Percentiles rank a stretch among this genome's conserved stretches.
Evolutionary conservation across 2,888 invertebrate genomes (phyloP).

Genomic region (Ennomos fuscantarius): DNA sequence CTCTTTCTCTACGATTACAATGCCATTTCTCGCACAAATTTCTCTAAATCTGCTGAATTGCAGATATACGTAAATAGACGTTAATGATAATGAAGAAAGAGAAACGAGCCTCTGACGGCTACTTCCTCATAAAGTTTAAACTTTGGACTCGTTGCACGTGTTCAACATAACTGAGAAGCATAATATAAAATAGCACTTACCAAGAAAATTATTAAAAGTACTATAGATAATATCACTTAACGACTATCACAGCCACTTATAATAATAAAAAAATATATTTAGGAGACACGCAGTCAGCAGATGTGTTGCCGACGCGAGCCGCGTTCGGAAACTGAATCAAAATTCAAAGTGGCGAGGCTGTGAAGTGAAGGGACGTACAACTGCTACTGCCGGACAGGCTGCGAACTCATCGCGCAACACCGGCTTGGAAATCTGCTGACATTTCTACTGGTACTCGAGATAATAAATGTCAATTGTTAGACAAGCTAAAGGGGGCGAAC

Average conservation of each 20-base stretch:
- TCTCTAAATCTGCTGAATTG: conserved; percentile 19
- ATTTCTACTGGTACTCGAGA: neutral
- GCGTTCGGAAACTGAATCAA: conserved; percentile 65
- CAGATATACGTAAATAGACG: conserved; percentile 25
- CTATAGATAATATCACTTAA: conserved; percentile 62
- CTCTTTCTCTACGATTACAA: neutral
- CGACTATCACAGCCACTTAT: conserved; percentile 64
- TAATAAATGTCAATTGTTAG: neutral
- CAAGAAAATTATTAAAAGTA: conserved; percentile 45
- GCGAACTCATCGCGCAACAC: conserved; percentile 9
- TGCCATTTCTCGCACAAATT: neutral
- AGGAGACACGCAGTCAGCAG: conserved; percentile 37
- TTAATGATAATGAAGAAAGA: conserved; percentile 29
- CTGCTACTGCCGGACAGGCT: neutral
- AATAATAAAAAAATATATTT: conserved; percentile 41
- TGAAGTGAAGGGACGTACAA: conserved; percentile 19
- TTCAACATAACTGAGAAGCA: conserved; percentile 14
- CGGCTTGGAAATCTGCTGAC: conserved; percentile 9
- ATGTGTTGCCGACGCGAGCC: conserved; percentile 58
- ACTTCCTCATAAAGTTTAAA: conserved; percentile 26
- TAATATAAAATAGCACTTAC: conserved; percentile 47
- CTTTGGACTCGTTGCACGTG: conserved; percentile 43
- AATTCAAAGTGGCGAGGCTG: conserved; percentile 35
- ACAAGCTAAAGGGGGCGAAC: neutral
- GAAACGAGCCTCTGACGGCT: conserved; percentile 24